Evolutionary conservation across 2,888 invertebrate species (phyloP).

Genomic region (Caenorhabditis parvicauda): DNA sequence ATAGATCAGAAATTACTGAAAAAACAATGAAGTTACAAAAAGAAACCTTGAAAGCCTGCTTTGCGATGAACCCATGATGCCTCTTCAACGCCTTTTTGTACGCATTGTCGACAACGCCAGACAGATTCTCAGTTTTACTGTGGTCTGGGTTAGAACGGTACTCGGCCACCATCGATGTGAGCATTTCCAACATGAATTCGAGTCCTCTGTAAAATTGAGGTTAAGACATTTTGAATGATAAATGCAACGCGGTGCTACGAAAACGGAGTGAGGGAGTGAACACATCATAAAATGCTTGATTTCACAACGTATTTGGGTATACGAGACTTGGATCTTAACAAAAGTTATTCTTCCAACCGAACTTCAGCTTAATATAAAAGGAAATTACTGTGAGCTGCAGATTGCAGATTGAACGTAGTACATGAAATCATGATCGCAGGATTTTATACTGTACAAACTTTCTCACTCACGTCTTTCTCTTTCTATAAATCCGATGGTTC

Average conservation of each 20-base stretch:
- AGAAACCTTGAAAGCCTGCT: constrained; percentile 55
- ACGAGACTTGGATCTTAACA: no score
- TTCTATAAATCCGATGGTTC: no score
- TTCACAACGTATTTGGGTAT: no score
- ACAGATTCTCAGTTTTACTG: constrained; percentile 47
- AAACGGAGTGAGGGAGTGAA: no score
- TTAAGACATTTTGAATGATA: no score
- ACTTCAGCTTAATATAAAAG: not conserved
- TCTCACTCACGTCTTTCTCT: not conserved
- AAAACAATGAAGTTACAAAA: not conserved
- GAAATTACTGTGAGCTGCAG: no score
- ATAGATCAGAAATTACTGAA: not conserved
- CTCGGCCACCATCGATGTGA: constrained; percentile 47
- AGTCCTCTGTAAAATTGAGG: constrained; percentile 55
- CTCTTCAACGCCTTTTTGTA: constrained; percentile 55
- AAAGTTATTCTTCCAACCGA: not conserved
- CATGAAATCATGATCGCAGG: no score
- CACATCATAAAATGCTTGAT: no score
- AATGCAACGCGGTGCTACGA: no score
- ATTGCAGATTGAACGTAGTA: no score
- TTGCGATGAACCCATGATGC: constrained; percentile 58
- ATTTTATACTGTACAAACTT: no score
- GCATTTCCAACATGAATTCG: constrained; percentile 59
- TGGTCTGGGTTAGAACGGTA: constrained; percentile 36
- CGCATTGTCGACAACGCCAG: constrained; percentile 39